Conservation (phyloP, 2,888 invertebrate species). For the Acleris sparsana region DNA sequence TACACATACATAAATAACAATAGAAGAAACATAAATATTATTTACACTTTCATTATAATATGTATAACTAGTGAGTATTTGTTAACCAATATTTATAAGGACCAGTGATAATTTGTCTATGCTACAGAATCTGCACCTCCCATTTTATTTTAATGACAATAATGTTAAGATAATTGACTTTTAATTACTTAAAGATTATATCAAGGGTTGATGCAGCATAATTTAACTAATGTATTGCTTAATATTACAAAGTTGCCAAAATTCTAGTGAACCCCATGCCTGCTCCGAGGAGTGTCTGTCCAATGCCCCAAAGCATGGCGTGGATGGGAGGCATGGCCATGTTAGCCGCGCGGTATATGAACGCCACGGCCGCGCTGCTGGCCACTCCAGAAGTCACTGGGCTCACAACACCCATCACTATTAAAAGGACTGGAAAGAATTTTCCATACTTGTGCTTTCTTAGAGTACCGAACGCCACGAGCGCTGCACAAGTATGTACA, state of each 20-base stretch:
- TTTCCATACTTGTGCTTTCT: constrained; percentile 97
- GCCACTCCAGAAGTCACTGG: constrained; percentile 95
- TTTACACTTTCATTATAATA: constrained; percentile 28
- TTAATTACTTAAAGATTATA: constrained; percentile 44
- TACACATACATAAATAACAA: constrained; percentile 12
- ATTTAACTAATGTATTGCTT: constrained; percentile 25
- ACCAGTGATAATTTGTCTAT: constrained; percentile 44
- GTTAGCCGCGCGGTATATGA: constrained; percentile 95
- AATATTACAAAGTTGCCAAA: constrained; percentile 92
- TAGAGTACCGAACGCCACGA: constrained; percentile 95
- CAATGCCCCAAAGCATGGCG: constrained; percentile 97
- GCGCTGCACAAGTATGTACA: constrained; percentile 95
- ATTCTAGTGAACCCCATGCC: constrained; percentile 97
- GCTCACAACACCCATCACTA: constrained; percentile 94
- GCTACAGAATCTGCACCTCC: constrained; percentile 54
- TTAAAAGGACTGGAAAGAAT: constrained; percentile 94
- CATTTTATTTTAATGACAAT: constrained; percentile 49
- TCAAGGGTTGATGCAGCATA: constrained; percentile 23
- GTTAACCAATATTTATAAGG: constrained; percentile 42
- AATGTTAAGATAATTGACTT: constrained; percentile 64
- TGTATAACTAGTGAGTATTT: constrained; percentile 52
- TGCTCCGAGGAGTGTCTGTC: constrained; percentile 94
- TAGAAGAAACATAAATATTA: constrained; percentile 25
- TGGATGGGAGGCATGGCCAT: constrained; percentile 95
- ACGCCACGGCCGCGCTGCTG: constrained; percentile 96